Evolutionary conservation across 2,888 invertebrate species (phyloP).

Genomic region (Drosophila hamatofila): DNA sequence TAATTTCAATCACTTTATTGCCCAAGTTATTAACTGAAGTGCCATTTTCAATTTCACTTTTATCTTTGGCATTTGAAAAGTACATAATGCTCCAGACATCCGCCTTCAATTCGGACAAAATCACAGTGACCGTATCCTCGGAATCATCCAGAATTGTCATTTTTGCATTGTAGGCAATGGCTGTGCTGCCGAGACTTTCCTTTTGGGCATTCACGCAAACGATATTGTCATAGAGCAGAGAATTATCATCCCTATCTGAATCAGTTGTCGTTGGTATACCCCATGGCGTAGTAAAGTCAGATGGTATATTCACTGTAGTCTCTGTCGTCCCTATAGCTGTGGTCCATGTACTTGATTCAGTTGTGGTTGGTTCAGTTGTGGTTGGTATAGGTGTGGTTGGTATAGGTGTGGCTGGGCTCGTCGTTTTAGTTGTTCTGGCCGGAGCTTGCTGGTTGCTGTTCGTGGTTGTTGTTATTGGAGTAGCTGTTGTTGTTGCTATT

Average conservation of each 20-base stretch:
- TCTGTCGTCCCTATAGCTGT: neutral
- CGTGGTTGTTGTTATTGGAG: neutral
- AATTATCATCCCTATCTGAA: neutral
- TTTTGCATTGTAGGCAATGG: constrained; percentile 19
- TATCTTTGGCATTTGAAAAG: constrained; percentile 11
- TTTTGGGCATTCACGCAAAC: constrained; percentile 13
- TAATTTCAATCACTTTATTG: constrained; percentile 14
- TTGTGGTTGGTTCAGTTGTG: neutral
- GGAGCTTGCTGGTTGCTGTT: neutral
- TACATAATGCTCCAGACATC: constrained; percentile 37
- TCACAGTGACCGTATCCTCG: constrained; percentile 20
- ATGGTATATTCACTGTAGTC: neutral
- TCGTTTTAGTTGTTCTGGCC: neutral
- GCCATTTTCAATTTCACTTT: neutral
- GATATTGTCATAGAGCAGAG: neutral
- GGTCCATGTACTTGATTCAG: neutral
- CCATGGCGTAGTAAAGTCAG: neutral
- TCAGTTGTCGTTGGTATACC: neutral
- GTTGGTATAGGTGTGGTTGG: neutral
- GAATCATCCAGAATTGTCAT: constrained; percentile 30
- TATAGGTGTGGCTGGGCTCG: neutral
- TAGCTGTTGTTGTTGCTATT: neutral
- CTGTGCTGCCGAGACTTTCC: neutral
- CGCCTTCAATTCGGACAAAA: constrained; percentile 9
- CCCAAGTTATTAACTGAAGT: neutral